Evolutionary conservation across 2,113 vertebrate species (phyloP).

Genomic region (Rhinolophus ferrumequinum): DNA sequence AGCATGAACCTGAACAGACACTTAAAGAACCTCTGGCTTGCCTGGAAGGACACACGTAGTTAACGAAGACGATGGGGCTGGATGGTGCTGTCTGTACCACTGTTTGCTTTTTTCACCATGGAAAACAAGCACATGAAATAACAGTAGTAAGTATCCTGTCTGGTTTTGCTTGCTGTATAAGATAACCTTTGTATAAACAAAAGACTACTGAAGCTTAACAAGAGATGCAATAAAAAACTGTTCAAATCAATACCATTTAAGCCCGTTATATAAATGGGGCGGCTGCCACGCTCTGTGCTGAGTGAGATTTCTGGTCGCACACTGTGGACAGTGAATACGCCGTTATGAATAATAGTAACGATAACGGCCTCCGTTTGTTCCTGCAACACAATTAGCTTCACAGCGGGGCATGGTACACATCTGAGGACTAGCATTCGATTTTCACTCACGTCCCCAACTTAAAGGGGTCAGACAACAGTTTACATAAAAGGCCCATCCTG

Average conservation of each 20-base stretch:
- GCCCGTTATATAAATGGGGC: not conserved
- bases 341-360: not conserved
- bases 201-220: not conserved
- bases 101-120: rapidly evolving
- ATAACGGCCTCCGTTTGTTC: not conserved
- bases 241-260: not conserved
- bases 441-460: not conserved
- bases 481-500: not conserved
- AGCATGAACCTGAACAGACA: rapidly evolving
- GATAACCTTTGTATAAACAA: not conserved
- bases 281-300: not conserved
- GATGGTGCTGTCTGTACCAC: rapidly evolving
- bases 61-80: rapidly evolving
- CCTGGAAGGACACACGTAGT: rapidly evolving
- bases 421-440: not conserved
- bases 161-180: not conserved
- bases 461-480: not conserved
- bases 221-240: not conserved
- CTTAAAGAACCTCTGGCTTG: not conserved
- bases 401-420: not conserved
- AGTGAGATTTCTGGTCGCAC: not conserved
- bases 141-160: rapidly evolving
- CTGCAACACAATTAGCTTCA: not conserved
- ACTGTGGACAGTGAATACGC: not conserved
- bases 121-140: rapidly evolving